Evolutionary conservation across 2,113 vertebrate genomes (phyloP).

Genomic region (Semnornis frantzii): DNA sequence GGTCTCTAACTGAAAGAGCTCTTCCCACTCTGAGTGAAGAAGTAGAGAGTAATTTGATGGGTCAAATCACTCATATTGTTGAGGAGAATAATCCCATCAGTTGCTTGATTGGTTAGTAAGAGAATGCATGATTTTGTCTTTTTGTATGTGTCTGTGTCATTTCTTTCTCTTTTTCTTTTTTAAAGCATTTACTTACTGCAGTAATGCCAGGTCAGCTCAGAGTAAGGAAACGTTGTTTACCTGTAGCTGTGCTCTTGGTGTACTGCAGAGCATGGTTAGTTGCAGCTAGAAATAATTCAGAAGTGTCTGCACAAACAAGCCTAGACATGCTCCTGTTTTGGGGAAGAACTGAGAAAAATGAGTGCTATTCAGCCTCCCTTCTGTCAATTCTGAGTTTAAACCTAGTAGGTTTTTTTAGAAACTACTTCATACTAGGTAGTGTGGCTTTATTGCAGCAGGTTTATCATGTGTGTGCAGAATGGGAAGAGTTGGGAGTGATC

Average conservation of each 20-base stretch:
- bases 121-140: background rate
- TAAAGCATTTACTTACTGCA: background rate
- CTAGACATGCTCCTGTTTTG: background rate
- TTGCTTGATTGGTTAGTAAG: constrained; percentile 87
- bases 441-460: background rate
- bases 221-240: background rate
- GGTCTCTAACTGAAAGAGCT: constrained; percentile 81
- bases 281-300: background rate
- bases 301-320: background rate
- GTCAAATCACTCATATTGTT: constrained; percentile 85
- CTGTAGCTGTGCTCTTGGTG: background rate
- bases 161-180: background rate
- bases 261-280: background rate
- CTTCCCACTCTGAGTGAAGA: constrained; percentile 79
- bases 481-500: too few relatives aligned
- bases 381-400: background rate
- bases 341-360: background rate
- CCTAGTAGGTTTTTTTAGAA: background rate
- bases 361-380: background rate
- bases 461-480: background rate
- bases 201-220: background rate
- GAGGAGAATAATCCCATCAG: constrained; percentile 86
- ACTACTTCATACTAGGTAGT: too few relatives aligned
- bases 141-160: background rate
- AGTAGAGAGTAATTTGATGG: constrained; percentile 81